Evolutionary conservation across 2,888 invertebrate species (phyloP), one percentile per base, ranked within the genome.

Genomic region (Alentia gelatinosa): DNA sequence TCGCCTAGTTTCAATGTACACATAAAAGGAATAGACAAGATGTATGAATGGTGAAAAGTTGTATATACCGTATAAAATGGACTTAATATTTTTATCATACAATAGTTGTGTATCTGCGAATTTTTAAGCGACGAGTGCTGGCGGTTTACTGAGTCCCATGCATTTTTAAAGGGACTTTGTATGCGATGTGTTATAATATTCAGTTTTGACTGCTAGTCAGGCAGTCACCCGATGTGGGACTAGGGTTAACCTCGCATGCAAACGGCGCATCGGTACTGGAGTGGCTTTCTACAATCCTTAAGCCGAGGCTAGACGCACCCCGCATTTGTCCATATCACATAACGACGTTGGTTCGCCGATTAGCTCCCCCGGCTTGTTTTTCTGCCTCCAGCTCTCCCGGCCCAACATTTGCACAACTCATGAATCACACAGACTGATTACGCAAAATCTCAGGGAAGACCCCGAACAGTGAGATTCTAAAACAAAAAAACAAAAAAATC

Each of bases 361-460:
- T 83, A 83, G 39, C 83, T 30, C 7, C n/a, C 37, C 5, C 15
- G 83, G 4, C 5, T 7, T 9, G 35, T 83, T 83, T 83, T 35
- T 7, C 39, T 7, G 7, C 40, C 83, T 19, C 26, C 68, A n/a
- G 12, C 26, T 12, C 12, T 26, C 26, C 12, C 23, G 30, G 37
- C n/a, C 37, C 83, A 83, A 83, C 83, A 40, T 83, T 83, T 83
- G 83, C 83, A 83, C 83, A 40, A 7, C 39, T 7, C 83, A 83
- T 83, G 39, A 83, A 83, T 83, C 83, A 79, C 83, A 4, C 9
- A 39, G 26, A 39, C 37, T 40, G 26, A 40, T 40, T 37, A 83
- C 39, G 30, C 39, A 83, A 83, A 83, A 83, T 35, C 83, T 19
- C 40, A n/a, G 83, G n/a, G n/a, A 39, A 37, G 9, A 40, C 39